Evolutionary conservation across 1,140 invertebrate species (phyloP).

Genomic region (Conus ventricosus): DNA sequence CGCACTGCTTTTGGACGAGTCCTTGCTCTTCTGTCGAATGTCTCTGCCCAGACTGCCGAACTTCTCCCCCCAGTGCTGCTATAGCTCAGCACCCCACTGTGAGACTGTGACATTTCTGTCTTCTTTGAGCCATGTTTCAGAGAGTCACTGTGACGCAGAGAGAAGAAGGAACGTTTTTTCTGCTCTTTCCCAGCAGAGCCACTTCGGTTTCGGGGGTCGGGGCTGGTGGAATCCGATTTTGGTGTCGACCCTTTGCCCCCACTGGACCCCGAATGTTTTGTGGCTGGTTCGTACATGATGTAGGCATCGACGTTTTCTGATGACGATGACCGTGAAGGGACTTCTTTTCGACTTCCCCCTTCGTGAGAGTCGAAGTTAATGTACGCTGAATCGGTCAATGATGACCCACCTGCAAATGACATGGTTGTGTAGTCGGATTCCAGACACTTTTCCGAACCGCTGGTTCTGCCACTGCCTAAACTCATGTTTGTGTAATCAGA

Average conservation of each 20-base stretch:
- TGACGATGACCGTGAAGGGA: constrained; percentile 15
- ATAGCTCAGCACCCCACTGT: not conserved
- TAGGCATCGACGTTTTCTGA: constrained; percentile 46
- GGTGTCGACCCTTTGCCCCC: not conserved
- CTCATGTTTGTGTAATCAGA: not conserved
- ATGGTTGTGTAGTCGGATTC: constrained; percentile 20
- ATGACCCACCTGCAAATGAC: not conserved
- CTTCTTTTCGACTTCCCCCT: not conserved
- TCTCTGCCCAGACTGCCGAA: constrained; percentile 44
- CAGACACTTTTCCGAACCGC: constrained; percentile 35
- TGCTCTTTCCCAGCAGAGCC: constrained; percentile 34
- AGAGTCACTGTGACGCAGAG: constrained; percentile 30
- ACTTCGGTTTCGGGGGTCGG: constrained; percentile 9
- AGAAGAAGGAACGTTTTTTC: constrained; percentile 29
- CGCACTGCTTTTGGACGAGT: constrained; percentile 6
- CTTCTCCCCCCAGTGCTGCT: constrained; percentile 42
- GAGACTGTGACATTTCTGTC: not conserved
- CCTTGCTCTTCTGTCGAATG: constrained; percentile 45
- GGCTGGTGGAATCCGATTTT: not conserved
- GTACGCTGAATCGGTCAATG: constrained; percentile 2
- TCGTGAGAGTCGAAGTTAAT: constrained; percentile 39
- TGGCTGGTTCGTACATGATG: constrained; percentile 41
- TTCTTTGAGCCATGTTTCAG: constrained; percentile 23
- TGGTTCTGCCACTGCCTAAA: constrained; percentile 10
- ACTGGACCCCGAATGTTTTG: not conserved